phyloP scores from a whole-genome alignment of 1,140 invertebrate genomes.

The Manduca sexta region DNA sequence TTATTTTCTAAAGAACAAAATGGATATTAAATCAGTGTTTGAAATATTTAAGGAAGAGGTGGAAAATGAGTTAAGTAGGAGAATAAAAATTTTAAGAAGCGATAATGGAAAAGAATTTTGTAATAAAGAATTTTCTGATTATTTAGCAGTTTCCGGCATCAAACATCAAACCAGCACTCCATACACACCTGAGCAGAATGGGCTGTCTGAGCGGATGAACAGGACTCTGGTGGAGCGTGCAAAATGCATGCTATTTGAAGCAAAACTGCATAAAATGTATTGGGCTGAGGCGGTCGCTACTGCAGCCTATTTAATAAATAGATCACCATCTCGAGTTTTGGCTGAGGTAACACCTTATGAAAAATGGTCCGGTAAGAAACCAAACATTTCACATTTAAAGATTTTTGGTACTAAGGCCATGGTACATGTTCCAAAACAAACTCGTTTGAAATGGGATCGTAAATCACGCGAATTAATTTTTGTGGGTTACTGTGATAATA shows the following conservation, averaged over 20 bases:
- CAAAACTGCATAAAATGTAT: neutral
- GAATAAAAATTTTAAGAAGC: no score
- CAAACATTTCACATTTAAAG: constrained; percentile 19
- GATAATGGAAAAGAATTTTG: no score
- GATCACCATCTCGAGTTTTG: constrained; percentile 7
- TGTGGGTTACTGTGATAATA: constrained; percentile 10
- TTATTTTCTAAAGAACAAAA: constrained; percentile 12
- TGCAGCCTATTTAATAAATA: neutral
- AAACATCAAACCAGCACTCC: no score
- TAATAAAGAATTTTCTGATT: no score
- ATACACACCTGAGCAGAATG: no score
- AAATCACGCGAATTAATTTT: constrained; percentile 19
- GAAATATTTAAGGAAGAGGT: no score
- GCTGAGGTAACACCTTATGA: constrained; percentile 23
- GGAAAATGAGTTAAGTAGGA: no score
- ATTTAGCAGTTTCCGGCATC: no score
- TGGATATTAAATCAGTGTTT: no score
- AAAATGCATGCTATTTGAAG: neutral
- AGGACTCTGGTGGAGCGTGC: neutral
- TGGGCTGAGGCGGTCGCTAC: neutral
- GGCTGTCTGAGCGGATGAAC: no score
- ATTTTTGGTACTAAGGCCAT: constrained; percentile 21
- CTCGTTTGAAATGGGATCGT: constrained; percentile 36
- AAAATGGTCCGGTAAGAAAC: constrained; percentile 28
- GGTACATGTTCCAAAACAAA: constrained; percentile 37